Conservation (phyloP, 2,797 vertebrate species). For the Adrianichthys oophorus region DNA sequence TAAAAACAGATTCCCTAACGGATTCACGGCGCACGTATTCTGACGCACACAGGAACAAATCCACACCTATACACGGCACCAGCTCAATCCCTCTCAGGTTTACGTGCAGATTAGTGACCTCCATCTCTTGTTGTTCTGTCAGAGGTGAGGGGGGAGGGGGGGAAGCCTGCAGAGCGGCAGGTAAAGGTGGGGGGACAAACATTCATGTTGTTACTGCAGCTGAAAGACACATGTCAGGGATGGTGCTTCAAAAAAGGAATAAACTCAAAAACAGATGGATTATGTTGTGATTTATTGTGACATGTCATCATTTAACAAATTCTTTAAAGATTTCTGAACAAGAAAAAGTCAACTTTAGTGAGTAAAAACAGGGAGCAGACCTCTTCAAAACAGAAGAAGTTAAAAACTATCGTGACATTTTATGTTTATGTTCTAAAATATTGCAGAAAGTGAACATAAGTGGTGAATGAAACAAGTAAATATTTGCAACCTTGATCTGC, state of each 20-base stretch:
- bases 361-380: too few relatives aligned
- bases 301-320: too few relatives aligned
- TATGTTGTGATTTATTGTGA: too few relatives aligned
- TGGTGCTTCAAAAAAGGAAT: neutral
- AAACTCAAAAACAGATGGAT: neutral
- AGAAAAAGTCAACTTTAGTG: too few relatives aligned
- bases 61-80: neutral
- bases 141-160: neutral
- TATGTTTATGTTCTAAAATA: too few relatives aligned
- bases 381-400: too few relatives aligned
- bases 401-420: too few relatives aligned
- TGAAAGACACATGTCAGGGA: neutral
- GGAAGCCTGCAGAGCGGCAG: neutral
- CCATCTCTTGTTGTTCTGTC: neutral
- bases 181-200: neutral
- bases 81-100: neutral
- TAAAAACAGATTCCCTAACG: neutral
- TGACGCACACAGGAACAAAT: neutral
- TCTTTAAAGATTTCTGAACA: too few relatives aligned
- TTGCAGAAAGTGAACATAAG: too few relatives aligned
- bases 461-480: too few relatives aligned
- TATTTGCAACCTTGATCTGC: too few relatives aligned
- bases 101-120: neutral
- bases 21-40: neutral
- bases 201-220: neutral